Base-by-base conservation (phyloP, 37 sponge, comb jelly and placozoan genomes). In the Halisarca cf. caerulea region DNA sequence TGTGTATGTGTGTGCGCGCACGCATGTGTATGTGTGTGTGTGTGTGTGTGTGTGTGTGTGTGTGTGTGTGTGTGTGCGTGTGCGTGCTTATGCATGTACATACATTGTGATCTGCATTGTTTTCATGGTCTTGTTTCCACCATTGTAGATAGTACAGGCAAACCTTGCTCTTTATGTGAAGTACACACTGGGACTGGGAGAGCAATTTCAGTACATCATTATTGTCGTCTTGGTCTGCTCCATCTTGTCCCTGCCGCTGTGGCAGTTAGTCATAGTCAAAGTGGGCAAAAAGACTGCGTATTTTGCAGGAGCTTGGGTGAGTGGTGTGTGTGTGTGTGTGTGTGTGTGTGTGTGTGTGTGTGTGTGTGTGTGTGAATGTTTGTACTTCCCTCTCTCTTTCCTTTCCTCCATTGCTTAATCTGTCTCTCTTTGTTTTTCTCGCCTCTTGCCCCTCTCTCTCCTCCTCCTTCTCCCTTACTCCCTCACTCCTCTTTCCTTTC, bases 271-370 rank as follows among this genome's bases (percentile, higher is more conserved):
- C 33, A 78, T 93, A 15, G 14, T 75, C 0, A 86, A 77, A 53
- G 80, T 86, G 86, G 94, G 94, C 33, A 96, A 96, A 75, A 96
- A 88, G 55, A 85, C 90, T 9, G 75, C 90, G 14, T 86, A 87
- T 45, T 60, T 20, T 4, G 20, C 79, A 15, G 94, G 94, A 2
- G 80, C 86, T 71, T 89, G 86, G 90, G 77, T 89, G 79, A 28
- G 82, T 27, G 1, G 24, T 23, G n/a, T n/a, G n/a, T n/a, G n/a
- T n/a, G n/a, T n/a, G n/a, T 54, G 57, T 54, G 57, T 54, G 57
- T 11, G 57, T 20, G 57, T 11, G 57, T 54, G 57, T 54, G 57
- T 11, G 57, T 11, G 57, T 20, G 57, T 20, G 57, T 54, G 57
- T 54, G 57, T 54, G 57, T 11, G 57, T 20, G 57, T 11, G 57